phyloP scores from a whole-genome alignment of 2,113 vertebrate species.

The Pyrgilauda ruficollis region DNA sequence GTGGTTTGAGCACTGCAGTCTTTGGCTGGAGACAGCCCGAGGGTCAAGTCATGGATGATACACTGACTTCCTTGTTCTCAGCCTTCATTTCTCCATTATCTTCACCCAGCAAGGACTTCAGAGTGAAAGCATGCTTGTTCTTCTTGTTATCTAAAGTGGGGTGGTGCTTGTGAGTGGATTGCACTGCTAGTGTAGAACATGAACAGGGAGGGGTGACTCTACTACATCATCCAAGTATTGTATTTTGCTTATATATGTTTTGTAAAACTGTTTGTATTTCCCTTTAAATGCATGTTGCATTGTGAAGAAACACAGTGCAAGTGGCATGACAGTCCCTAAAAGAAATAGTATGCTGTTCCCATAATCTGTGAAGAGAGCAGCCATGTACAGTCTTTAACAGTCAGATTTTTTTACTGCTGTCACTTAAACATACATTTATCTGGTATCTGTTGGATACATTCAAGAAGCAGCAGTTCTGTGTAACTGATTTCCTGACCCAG shows the following conservation, averaged over 20 bases:
- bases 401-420: fast-evolving
- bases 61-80: background rate
- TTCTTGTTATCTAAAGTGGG: background rate
- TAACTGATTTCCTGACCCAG: background rate
- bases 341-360: background rate
- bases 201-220: fast-evolving
- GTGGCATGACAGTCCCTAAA: background rate
- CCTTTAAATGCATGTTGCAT: background rate
- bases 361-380: background rate
- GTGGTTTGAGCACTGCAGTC: background rate
- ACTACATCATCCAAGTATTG: background rate
- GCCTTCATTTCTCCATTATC: background rate
- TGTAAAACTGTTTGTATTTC: background rate
- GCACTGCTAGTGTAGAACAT: background rate
- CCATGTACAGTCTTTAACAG: background rate
- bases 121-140: background rate
- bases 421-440: background rate
- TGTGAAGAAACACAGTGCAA: background rate
- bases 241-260: background rate
- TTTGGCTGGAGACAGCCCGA: background rate
- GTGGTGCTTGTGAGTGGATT: background rate
- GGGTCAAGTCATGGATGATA: background rate
- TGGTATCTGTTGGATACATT: background rate
- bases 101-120: background rate
- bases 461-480: background rate